Conservation (phyloP, 2,797 vertebrate species). For the Phataginus tetradactyla region DNA sequence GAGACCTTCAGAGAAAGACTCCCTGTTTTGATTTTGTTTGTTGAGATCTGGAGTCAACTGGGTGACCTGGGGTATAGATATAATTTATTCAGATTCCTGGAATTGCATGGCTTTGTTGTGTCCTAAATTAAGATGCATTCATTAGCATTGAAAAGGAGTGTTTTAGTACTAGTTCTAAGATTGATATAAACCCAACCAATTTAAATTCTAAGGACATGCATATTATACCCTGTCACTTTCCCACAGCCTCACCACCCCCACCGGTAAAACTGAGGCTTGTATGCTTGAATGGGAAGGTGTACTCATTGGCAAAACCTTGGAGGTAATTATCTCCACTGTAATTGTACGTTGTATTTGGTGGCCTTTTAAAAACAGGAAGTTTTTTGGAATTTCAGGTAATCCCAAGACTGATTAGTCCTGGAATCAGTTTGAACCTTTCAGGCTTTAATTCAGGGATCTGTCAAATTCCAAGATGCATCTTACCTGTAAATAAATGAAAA, state of each 20-base stretch:
- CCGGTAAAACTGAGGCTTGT: background rate
- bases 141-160: background rate
- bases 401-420: background rate
- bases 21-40: background rate
- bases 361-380: background rate
- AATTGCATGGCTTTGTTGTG: background rate
- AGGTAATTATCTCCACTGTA: background rate
- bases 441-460: background rate
- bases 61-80: background rate
- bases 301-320: background rate
- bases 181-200: background rate
- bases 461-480: background rate
- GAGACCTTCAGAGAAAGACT: background rate
- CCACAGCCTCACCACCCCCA: background rate
- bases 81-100: background rate
- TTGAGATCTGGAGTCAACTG: background rate
- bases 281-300: background rate
- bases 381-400: conserved; percentile 37
- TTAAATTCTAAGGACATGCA: background rate
- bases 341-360: background rate
- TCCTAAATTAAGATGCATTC: background rate
- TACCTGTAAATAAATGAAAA: background rate
- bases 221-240: background rate
- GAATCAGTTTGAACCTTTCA: background rate
- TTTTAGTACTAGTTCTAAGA: background rate